Conservation (phyloP, 23 tunicate species). For the Aplidium turbinatum region DNA sequence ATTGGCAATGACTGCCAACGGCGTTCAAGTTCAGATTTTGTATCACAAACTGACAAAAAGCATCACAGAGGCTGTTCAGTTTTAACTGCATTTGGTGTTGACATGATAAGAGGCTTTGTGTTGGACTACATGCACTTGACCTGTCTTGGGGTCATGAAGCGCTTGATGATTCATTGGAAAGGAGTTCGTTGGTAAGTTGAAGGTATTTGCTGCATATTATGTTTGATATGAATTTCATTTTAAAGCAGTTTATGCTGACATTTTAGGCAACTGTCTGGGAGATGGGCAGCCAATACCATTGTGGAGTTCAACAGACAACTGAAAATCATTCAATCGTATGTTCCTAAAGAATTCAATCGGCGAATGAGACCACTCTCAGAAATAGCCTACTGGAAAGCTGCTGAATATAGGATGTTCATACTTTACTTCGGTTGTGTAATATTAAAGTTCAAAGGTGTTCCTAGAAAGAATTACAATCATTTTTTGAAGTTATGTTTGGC, state of each 20-base stretch:
- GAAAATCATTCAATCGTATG: neutral
- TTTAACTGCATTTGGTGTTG: slow-evolving; percentile 21
- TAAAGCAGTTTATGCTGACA: too few species aligned
- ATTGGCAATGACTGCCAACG: slow-evolving; percentile 2
- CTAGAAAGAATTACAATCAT: neutral
- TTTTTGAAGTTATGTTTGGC: slow-evolving; percentile 39
- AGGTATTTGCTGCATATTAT: too few species aligned
- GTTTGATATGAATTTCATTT: too few species aligned
- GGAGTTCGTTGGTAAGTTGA: slow-evolving; percentile 45
- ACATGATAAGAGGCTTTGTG: slow-evolving; percentile 39
- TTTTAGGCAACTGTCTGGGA: slow-evolving; percentile 8
- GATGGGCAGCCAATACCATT: neutral
- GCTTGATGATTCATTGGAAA: slow-evolving; percentile 47
- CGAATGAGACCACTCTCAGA: slow-evolving; percentile 36
- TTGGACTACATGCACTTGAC: slow-evolving; percentile 59
- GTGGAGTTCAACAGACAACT: neutral
- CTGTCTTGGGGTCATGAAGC: slow-evolving; percentile 55
- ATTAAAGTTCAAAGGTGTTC: neutral
- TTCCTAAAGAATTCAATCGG: slow-evolving; percentile 50
- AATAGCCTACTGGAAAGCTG: slow-evolving; percentile 42
- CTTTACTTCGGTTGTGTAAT: slow-evolving; percentile 31
- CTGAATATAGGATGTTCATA: slow-evolving; percentile 41
- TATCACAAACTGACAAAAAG: slow-evolving; percentile 7
- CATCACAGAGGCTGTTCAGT: slow-evolving; percentile 52
- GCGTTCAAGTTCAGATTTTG: slow-evolving; percentile 25